These are phyloP conservation scores for Stigmatopora nigra DNA, from an alignment of 2,113 vertebrate species.

Conservation along the genomic window DNA sequence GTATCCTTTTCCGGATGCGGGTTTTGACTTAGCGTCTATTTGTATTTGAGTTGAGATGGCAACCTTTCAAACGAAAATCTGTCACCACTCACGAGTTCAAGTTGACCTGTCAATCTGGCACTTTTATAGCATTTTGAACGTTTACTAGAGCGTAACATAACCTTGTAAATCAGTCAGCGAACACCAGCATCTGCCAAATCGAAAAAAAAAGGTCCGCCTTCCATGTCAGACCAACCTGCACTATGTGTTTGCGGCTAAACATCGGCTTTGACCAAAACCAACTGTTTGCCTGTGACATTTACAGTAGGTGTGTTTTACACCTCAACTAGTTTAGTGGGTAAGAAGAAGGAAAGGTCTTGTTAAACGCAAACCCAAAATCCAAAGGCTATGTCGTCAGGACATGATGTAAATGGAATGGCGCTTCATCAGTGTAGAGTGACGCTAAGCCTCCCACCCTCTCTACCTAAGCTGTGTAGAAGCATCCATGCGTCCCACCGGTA, in stretches of 20 bases:
- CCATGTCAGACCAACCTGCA: conserved; percentile 27
- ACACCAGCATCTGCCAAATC: conserved; percentile 11
- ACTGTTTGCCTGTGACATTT: conserved; percentile 10
- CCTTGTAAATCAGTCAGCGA: conserved; percentile 11
- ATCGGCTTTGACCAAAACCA: conserved; percentile 2
- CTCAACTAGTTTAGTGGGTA: neutral
- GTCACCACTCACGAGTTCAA: neutral
- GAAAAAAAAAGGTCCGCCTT: conserved; percentile 1
- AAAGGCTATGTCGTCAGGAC: conserved; percentile 44
- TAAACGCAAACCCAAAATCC: conserved; percentile 23
- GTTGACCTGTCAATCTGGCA: conserved; percentile 3
- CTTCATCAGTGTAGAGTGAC: conserved; percentile 18
- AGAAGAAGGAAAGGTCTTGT: neutral
- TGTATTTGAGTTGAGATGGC: neutral
- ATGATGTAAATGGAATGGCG: conserved; percentile 60
- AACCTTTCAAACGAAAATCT: neutral
- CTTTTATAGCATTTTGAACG: conserved; percentile 3
- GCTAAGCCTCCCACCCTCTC: conserved; percentile 20
- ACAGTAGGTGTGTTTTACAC: conserved; percentile 1
- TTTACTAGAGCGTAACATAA: conserved; percentile 2
- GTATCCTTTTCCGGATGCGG: neutral
- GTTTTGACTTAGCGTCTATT: neutral
- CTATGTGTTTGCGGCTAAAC: conserved; percentile 52
- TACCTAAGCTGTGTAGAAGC: conserved; percentile 39
- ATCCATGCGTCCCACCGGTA: conserved; percentile 40